Conservation (phyloP, 2,113 vertebrate genomes). For the Globicephala melas region DNA sequence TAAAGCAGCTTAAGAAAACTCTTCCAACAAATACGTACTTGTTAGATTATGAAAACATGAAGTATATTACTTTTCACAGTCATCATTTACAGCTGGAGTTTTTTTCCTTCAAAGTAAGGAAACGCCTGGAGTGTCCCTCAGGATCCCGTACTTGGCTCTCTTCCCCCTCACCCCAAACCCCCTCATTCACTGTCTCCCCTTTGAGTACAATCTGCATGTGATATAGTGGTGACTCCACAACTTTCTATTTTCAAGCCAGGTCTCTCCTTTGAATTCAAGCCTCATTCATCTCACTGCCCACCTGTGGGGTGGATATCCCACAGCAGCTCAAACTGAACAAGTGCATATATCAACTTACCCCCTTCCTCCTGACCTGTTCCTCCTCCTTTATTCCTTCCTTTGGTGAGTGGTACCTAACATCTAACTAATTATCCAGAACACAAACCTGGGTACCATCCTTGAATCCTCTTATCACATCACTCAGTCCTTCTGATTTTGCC, state of each 20-base stretch:
- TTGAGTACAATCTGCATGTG: accelerated
- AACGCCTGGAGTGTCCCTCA: neutral
- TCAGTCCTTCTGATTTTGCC: neutral
- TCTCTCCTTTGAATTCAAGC: neutral
- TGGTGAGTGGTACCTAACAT: neutral
- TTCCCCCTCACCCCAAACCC: neutral
- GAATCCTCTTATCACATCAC: neutral
- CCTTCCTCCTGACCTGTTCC: neutral
- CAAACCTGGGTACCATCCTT: neutral
- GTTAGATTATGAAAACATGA: neutral
- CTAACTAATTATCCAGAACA: neutral
- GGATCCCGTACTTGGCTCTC: neutral
- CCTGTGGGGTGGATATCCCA: neutral
- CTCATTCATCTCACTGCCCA: neutral
- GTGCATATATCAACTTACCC: accelerated
- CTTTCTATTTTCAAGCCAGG: neutral
- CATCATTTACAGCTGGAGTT: neutral
- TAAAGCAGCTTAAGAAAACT: neutral
- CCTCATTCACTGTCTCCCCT: neutral
- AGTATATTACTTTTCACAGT: neutral
- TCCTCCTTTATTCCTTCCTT: neutral
- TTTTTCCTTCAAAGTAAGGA: neutral
- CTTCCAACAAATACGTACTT: neutral
- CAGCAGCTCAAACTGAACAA: neutral
- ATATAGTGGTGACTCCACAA: neutral